phyloP scores from a whole-genome alignment of 2,797 vertebrate species.

The Enoplosus armatus region DNA sequence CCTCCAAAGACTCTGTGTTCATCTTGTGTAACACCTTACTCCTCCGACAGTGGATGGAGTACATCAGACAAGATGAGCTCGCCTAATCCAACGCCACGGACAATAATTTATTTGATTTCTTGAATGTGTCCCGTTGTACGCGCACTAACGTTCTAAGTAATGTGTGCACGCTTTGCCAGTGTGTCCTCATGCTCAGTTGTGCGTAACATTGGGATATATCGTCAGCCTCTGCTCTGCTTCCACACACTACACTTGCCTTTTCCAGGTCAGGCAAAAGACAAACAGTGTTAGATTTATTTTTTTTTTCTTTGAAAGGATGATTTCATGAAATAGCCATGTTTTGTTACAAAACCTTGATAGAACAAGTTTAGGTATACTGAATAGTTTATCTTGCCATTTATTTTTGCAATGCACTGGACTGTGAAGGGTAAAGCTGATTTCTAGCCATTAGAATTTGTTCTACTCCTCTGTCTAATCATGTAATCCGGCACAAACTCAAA shows the following conservation, averaged over 20 bases:
- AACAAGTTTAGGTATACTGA: constrained; percentile 43
- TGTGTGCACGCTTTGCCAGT: constrained; percentile 40
- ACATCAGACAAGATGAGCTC: constrained; percentile 47
- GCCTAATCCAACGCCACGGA: constrained; percentile 70
- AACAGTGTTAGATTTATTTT: constrained; percentile 29
- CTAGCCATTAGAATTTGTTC: constrained; percentile 26
- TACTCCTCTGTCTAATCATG: constrained; percentile 31
- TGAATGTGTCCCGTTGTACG: constrained; percentile 75
- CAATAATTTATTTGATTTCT: constrained; percentile 92
- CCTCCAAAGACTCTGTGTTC: constrained; percentile 68
- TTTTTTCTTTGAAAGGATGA: constrained; percentile 14
- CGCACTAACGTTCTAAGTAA: constrained; percentile 45
- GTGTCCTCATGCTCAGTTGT: constrained; percentile 45
- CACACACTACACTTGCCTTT: constrained; percentile 21
- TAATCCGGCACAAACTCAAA: constrained; percentile 20
- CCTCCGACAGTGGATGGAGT: constrained; percentile 30
- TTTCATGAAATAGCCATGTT: constrained; percentile 43
- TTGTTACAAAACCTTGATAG: constrained; percentile 34
- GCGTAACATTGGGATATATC: constrained; percentile 35
- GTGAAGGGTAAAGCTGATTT: constrained; percentile 43
- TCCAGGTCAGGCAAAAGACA: constrained; percentile 29
- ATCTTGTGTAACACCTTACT: constrained; percentile 50
- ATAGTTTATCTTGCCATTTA: constrained; percentile 2
- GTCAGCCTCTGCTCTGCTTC: constrained; percentile 56
- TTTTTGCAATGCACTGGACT: constrained; percentile 67